A percentile compares a stretch with the other conserved stretches of the same genome.
These are phyloP conservation scores for Cerceris rybyensis DNA, from an alignment of 2,888 invertebrate species.

Conservation along the genomic window DNA sequence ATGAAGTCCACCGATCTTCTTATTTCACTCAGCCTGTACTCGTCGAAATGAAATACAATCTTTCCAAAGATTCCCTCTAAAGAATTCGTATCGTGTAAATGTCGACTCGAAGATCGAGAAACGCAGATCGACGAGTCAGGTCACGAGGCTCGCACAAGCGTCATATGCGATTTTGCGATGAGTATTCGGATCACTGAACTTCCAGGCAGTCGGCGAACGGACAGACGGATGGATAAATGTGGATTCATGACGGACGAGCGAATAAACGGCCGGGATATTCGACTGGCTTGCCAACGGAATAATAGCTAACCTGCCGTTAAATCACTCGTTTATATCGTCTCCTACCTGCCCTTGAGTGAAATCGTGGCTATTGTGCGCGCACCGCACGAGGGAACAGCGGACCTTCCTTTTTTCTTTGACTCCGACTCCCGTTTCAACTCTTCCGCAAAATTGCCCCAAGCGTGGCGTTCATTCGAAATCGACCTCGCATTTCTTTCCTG, in stretches of 20 bases:
- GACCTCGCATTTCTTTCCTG: slow-evolving; percentile 35
- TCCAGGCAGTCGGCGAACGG: slow-evolving; percentile 48
- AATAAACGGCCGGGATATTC: slow-evolving; percentile 47
- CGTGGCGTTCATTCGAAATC: slow-evolving; percentile 43
- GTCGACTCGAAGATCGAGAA: slow-evolving; percentile 12
- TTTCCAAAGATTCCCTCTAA: neutral
- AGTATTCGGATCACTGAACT: slow-evolving; percentile 69
- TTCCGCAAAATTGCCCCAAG: slow-evolving; percentile 43
- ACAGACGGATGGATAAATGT: slow-evolving; percentile 56
- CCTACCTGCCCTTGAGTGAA: slow-evolving; percentile 53
- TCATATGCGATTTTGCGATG: slow-evolving; percentile 61
- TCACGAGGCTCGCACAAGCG: slow-evolving; percentile 27
- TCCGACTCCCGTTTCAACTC: slow-evolving; percentile 39
- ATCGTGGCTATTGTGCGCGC: slow-evolving; percentile 57
- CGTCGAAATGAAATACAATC: neutral
- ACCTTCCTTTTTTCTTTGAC: slow-evolving; percentile 29
- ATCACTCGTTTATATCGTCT: slow-evolving; percentile 56
- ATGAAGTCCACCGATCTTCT: no score
- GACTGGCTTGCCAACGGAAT: slow-evolving; percentile 40
- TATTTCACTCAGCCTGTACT: neutral
- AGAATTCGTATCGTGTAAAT: neutral
- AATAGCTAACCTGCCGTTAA: slow-evolving; percentile 61
- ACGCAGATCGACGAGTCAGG: slow-evolving; percentile 23
- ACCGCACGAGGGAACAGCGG: slow-evolving; percentile 27
- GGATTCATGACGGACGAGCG: slow-evolving; percentile 51